Percentiles rank a stretch among this genome's conserved stretches.
phyloP scores from a whole-genome alignment of 1,140 invertebrate species.

The Diabrotica virgifera region DNA sequence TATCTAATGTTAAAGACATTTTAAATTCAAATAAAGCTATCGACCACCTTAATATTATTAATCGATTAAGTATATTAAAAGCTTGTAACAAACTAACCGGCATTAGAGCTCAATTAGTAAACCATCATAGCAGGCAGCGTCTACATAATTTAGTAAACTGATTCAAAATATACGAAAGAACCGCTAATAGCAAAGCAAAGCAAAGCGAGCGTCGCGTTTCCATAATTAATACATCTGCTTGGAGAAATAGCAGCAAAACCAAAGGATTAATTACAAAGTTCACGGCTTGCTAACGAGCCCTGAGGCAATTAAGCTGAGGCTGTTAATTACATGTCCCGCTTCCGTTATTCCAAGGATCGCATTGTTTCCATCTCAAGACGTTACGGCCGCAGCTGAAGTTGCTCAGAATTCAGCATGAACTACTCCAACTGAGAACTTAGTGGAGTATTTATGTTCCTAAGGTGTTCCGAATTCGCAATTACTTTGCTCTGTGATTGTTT shows the following conservation, averaged over 20 bases:
- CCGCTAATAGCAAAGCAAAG: conserved; percentile 19
- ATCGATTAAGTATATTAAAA: background rate
- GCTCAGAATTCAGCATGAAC: background rate
- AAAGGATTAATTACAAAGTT: conserved; percentile 51
- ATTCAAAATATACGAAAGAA: conserved; percentile 4
- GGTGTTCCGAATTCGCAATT: conserved; percentile 18
- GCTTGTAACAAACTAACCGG: conserved; percentile 12
- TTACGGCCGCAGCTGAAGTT: conserved; percentile 8
- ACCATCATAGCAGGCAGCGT: conserved; percentile 28
- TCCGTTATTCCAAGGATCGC: conserved; percentile 28
- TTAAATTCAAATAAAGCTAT: no score
- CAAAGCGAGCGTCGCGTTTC: conserved; percentile 27
- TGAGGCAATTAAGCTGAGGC: conserved; percentile 41
- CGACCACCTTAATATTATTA: no score
- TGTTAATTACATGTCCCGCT: conserved; percentile 36
- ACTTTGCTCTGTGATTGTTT: background rate
- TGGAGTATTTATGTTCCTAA: conserved; percentile 33
- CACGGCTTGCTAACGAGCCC: conserved; percentile 48
- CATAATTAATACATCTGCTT: conserved; percentile 48
- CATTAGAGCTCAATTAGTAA: conserved; percentile 31
- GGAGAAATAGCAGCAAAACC: conserved; percentile 41
- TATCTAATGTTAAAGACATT: no score
- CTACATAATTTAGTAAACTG: conserved; percentile 27
- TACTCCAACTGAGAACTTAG: conserved; percentile 29
- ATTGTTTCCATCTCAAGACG: conserved; percentile 20